Base-by-base conservation (phyloP, 2,797 vertebrate genomes). In the Phyllotis vaccarum region DNA sequence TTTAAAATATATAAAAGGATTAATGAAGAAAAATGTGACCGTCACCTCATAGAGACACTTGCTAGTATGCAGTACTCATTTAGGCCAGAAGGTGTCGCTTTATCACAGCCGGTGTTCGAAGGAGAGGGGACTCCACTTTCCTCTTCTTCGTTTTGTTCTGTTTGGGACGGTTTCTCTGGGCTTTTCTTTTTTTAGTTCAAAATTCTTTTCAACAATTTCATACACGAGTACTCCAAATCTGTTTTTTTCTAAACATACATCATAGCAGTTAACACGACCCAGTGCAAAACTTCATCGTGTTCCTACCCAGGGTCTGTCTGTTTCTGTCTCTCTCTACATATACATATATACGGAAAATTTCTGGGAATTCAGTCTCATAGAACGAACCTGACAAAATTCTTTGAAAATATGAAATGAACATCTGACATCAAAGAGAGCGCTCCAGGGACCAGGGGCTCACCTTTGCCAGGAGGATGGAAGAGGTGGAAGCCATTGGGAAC, bases 21-120 rank as follows among this genome's bases (percentile, higher is more conserved):
- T 87, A 87, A 54, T 70, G 13, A 72, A 27, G 79, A 49, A 31
- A 21, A 70, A 85, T 12, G 6, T 3, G 3, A 93, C 5, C 31
- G 19, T 40, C 4, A 68, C 24, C 2, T 90, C 22, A 22, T 16
- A 66, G 14, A 27, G 64, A 62, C 37, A 29, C 12, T 34, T 3
- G 52, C 29, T 27, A 66, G 37, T 37, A 58, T 95, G 96, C 60
- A 95, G 81, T 94, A 93, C 60, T n/a, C 21, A 0, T 0, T 0
- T 27, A 0, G 13, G 52, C 92, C 96, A 95, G 78, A 82, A 90
- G 92, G 49, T 93, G 96, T 66, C 94, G 9, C 78, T 82, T 60
- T 29, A 89, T 22, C 72, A 62, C 78, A 93, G n/a, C 62, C 22
- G 17, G 22, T 31, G 3, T 22, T 56, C 43, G 5, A 29, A 31